phyloP scores from a whole-genome alignment of 2,888 invertebrate species.

The Vannuccia rotundouncinata region DNA sequence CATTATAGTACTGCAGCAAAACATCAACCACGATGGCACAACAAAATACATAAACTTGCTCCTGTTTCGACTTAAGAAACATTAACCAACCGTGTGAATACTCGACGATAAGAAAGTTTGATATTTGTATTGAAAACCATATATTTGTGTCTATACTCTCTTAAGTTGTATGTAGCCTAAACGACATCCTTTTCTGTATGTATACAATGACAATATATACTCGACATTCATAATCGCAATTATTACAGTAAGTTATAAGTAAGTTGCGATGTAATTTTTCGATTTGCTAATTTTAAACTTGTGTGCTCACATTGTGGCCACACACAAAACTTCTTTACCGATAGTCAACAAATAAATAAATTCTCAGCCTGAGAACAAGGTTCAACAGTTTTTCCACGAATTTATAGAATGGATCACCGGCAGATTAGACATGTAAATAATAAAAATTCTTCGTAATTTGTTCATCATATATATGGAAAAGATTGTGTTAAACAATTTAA shows the following conservation, averaged over 20 bases:
- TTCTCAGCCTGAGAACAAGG: neutral
- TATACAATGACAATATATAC: neutral
- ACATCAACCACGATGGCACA: too few species aligned
- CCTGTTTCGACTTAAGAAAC: too few species aligned
- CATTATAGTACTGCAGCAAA: too few species aligned
- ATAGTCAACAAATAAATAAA: neutral
- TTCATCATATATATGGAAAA: too few species aligned
- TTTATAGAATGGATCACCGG: too few species aligned
- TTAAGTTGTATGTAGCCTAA: too few species aligned
- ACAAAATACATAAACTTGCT: neutral
- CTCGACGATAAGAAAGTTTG: neutral
- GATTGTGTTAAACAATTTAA: too few species aligned
- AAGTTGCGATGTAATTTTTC: conserved; percentile 13
- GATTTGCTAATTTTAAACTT: conserved; percentile 1
- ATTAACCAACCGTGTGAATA: neutral
- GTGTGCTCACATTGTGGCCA: neutral
- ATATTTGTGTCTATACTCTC: neutral
- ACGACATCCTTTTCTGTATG: too few species aligned
- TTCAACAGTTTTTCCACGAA: neutral
- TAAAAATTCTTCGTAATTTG: too few species aligned
- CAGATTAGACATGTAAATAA: too few species aligned
- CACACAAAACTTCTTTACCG: conserved; percentile 5
- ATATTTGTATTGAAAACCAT: neutral
- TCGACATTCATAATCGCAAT: neutral
- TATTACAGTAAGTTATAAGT: neutral